Conservation (phyloP, 2,797 vertebrate genomes). For the Masticophis lateralis region DNA sequence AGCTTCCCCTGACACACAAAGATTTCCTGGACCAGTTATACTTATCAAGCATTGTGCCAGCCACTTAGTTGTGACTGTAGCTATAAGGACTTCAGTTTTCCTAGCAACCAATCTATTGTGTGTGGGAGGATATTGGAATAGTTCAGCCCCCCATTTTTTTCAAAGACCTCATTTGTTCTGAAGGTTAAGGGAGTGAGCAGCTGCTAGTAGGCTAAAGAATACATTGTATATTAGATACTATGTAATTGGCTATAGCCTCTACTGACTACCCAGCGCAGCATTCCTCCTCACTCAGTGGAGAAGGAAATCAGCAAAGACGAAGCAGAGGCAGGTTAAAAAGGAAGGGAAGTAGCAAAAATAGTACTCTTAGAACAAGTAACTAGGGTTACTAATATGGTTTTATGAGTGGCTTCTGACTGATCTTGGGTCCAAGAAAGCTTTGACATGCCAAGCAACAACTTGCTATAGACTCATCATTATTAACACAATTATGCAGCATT, state of each 20-base stretch:
- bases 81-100: not conserved
- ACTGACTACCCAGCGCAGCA: not conserved
- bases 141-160: not conserved
- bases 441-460: not conserved
- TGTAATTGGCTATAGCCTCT: not conserved
- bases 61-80: not conserved
- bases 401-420: not conserved
- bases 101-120: not conserved
- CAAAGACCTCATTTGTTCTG: not conserved
- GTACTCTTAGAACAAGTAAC: not conserved
- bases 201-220: not conserved
- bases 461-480: not conserved
- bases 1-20: not conserved
- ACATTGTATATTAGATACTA: not conserved
- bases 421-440: not conserved
- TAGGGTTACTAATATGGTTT: not conserved
- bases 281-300: not conserved
- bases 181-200: not conserved
- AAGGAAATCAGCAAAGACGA: not conserved
- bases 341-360: not conserved
- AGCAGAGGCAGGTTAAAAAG: not conserved
- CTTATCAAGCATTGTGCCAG: not conserved
- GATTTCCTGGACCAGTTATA: not conserved
- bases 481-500: not conserved
- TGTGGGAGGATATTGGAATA: not conserved